Evolutionary conservation across 2,113 vertebrate species (phyloP), one percentile per base, ranked within the genome.

Genomic region (Elachura formosa): DNA sequence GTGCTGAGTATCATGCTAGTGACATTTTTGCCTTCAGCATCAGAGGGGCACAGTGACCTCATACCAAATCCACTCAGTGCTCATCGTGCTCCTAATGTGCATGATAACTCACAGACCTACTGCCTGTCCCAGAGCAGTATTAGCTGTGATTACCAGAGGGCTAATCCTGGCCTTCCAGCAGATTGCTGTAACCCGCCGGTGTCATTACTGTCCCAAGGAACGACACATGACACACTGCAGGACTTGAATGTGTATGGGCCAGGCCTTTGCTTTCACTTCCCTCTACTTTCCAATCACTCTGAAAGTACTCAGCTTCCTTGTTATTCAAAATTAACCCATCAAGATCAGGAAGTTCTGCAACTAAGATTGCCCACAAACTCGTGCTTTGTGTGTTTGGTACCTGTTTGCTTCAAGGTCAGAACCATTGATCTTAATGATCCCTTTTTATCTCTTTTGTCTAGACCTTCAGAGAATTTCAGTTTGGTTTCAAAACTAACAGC

Each of bases 161-260:
- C 69, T 94, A 81, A 4, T 51, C 0, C 40, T 46, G 74, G 17
- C 83, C 49, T 84, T 51, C 18, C 41, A 48, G 67, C 51, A 38
- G 51, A 12, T 62, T 46, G 46, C 55, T 78, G 34, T 56, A 55
- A 84, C 78, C 87, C 64, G 8, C 52, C 0, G 0, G 14, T 34
- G 40, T 25, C 8, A 0, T 51, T 80, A 11, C 58, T 4, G 1
- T 76, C 3, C 3, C 1, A 40, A 74, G 63, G 49, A 72, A 28
- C 15, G 41, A 15, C 11, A 15, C 11, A 31, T 51, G 52, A 69
- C 1, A 1, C 29, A 6, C 15, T 22, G 0, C 20, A 14, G 54
- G 17, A 28, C 22, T 7, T 12, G 19, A 9, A 18, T 12, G 33
- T 40, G 41, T 11, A 6, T 22, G 63, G 31, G 58, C 38, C 38